Evolutionary conservation across 2,113 vertebrate genomes (phyloP), one percentile per base, ranked within the genome.

Genomic region (Nansenia antarctica): DNA sequence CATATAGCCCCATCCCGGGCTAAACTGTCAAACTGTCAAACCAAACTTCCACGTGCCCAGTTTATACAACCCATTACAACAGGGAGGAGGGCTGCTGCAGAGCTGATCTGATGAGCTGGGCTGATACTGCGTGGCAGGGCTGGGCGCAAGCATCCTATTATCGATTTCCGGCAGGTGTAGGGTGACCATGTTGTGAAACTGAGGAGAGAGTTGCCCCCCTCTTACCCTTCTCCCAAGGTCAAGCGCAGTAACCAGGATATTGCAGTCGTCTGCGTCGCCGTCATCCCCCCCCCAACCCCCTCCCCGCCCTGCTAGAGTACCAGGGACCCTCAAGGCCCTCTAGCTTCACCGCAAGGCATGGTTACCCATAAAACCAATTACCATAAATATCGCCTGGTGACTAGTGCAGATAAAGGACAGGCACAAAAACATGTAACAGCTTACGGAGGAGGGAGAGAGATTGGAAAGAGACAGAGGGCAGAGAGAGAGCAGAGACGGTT

Each of bases 211-310:
- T 12, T 60, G 47, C 52, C 61, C 63, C 35, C 78, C 45, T 52
- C 70, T 12, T 60, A 39, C 52, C 61, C 63, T 32, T 79, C 45
- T 52, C 70, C n/a, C 73, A 87, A 86, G 78, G 82, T 88, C 82
- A 81, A 45, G 47, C 61, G 31, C 30, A 67, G 42, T 15, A 76
- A 63, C 52, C 29, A 71, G 72, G 70, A 76, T 34, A 66, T 72
- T 62, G 74, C 65, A 67, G n/a, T n/a, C n/a, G 66, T 52, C 45
- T 35, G 52, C 47, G 45, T 72, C 22, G 20, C 18, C 18, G 9
- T 20, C 18, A 3, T 22, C 20, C 22, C 18, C n/a, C n/a, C n/a
- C n/a, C 35, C 5, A 37, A 37, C 11, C 35, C 35, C 35, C 45
- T 49, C 39, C 12, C 14, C 5, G 18, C 67, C 69, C 59, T 35